Evolutionary conservation across 1,140 invertebrate genomes (phyloP).

Genomic region (Ganaspis sp.): DNA sequence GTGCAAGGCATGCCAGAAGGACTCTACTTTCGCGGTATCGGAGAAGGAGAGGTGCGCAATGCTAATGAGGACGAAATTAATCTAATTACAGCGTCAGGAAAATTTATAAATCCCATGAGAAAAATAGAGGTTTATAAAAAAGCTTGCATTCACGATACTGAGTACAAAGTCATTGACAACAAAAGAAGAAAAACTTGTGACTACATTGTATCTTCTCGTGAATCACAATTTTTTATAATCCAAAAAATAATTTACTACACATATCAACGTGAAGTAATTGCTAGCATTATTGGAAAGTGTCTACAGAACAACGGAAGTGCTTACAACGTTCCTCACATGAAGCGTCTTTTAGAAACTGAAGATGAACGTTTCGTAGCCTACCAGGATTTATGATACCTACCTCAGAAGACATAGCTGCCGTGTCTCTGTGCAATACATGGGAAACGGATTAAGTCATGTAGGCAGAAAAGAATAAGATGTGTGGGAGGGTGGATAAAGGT

Average conservation of each 20-base stretch:
- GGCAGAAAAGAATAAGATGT: too few relatives aligned
- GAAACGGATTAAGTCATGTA: not conserved
- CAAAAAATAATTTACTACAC: not conserved
- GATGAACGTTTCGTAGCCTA: not conserved
- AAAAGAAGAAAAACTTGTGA: not conserved
- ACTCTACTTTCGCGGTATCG: not conserved
- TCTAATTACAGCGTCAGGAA: not conserved
- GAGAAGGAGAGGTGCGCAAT: not conserved
- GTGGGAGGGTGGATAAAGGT: too few relatives aligned
- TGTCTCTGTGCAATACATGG: not conserved
- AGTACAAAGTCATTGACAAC: not conserved
- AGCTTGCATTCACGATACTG: not conserved
- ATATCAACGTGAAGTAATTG: not conserved
- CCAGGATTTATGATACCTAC: not conserved
- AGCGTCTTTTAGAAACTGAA: not conserved
- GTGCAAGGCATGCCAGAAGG: not conserved
- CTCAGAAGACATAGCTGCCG: not conserved
- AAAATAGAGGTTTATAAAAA: not conserved
- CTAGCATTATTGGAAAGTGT: not conserved
- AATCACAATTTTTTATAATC: not conserved
- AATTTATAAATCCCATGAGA: not conserved
- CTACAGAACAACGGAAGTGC: not conserved
- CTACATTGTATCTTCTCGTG: not conserved
- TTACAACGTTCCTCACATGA: not conserved
- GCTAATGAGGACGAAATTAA: not conserved